These are phyloP conservation scores for Percopsis omiscomaycus DNA, from an alignment of 2,797 vertebrate species.

Conservation along the genomic window DNA sequence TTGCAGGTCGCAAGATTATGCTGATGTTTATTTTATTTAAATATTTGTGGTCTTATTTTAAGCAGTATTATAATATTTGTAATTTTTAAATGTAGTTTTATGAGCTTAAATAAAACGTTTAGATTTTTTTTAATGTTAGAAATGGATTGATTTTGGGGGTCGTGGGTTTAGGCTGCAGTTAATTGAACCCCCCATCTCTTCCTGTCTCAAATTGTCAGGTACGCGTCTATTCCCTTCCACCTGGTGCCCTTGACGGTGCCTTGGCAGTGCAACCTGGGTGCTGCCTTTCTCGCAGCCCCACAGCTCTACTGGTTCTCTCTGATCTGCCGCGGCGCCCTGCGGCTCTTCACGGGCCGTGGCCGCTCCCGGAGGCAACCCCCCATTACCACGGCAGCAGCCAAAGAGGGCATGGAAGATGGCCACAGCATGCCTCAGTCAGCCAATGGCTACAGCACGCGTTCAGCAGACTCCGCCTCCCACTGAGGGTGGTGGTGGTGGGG, in stretches of 20 bases:
- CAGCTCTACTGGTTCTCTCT: slow-evolving; percentile 93
- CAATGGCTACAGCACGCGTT: slow-evolving; percentile 76
- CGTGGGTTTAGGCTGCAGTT: neutral
- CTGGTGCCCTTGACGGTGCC: slow-evolving; percentile 74
- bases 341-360: slow-evolving; percentile 73
- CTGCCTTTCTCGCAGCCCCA: slow-evolving; percentile 85
- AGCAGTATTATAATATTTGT: no score
- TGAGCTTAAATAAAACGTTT: no score
- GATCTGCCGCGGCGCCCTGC: slow-evolving; percentile 87
- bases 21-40: no score
- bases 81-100: no score
- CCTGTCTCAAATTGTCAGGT: slow-evolving; percentile 57
- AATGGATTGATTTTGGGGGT: no score
- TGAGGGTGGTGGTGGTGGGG: slow-evolving; percentile 59
- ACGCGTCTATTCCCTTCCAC: slow-evolving; percentile 75
- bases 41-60: no score
- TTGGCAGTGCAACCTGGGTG: slow-evolving; percentile 82
- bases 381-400: slow-evolving; percentile 29
- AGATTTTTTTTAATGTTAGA: neutral
- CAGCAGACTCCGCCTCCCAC: slow-evolving; percentile 70
- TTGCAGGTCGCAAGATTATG: no score
- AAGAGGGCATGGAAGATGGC: slow-evolving; percentile 61
- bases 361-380: slow-evolving; percentile 62
- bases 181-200: neutral
- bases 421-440: slow-evolving; percentile 62